Evolutionary conservation across 2,888 invertebrate genomes (phyloP).

Genomic region (Xanthorhoe spadicearia): DNA sequence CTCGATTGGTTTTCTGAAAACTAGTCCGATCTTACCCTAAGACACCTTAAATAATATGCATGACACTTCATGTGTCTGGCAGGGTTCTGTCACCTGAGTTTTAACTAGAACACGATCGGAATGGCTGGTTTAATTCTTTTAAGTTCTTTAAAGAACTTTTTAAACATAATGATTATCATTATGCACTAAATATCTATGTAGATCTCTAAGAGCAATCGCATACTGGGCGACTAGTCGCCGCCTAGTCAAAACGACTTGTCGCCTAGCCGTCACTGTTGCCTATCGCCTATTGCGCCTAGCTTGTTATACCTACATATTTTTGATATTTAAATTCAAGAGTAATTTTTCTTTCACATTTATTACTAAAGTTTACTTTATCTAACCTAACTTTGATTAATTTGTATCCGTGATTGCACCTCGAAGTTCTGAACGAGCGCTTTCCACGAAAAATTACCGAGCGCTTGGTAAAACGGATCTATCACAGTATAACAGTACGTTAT

Average conservation of each 20-base stretch:
- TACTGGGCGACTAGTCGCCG: no score
- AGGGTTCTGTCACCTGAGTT: background rate
- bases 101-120: background rate
- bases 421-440: slow-evolving; percentile 56
- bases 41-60: background rate
- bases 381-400: slow-evolving; percentile 44
- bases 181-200: no score
- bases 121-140: background rate
- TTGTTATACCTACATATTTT: no score
- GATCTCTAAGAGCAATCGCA: no score
- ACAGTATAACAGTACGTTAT: background rate
- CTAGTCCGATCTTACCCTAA: no score
- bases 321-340: background rate
- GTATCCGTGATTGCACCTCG: slow-evolving; percentile 47
- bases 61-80: background rate
- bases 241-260: no score
- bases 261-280: no score
- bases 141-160: background rate
- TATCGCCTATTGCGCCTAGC: no score
- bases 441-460: slow-evolving; percentile 71
- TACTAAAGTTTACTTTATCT: background rate
- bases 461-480: slow-evolving; percentile 61
- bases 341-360: no score
- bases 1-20: no score
- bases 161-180: no score